Percentiles rank a stretch among this genome's conserved stretches.
phyloP scores from a whole-genome alignment of 2,797 vertebrate genomes.

The Lemur catta region DNA sequence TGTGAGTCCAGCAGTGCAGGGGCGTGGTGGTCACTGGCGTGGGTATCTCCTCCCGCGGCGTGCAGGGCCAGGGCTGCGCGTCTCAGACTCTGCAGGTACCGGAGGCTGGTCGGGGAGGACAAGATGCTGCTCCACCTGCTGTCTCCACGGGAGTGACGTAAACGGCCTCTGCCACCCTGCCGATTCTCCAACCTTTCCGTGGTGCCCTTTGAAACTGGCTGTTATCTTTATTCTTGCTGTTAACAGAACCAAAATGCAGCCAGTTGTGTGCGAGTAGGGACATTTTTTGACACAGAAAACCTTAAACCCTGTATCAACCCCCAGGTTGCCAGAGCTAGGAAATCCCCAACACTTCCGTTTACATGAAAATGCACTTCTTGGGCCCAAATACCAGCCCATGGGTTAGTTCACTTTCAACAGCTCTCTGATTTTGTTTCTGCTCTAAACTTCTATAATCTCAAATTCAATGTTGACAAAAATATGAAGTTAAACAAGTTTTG shows the following conservation, averaged over 20 bases:
- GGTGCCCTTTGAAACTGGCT: too few species aligned
- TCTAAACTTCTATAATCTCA: background rate
- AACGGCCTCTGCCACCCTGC: accelerated
- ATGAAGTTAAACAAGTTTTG: background rate
- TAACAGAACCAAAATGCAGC: background rate
- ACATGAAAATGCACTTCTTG: background rate
- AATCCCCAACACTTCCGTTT: background rate
- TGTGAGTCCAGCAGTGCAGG: background rate
- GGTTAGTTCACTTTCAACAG: background rate
- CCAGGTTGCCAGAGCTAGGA: background rate
- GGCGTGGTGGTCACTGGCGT: background rate
- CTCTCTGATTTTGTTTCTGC: background rate
- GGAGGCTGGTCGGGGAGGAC: too few species aligned
- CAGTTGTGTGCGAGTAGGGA: accelerated
- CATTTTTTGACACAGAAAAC: background rate
- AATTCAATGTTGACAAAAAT: background rate
- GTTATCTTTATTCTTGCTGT: background rate
- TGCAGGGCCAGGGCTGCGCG: background rate
- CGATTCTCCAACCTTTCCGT: background rate
- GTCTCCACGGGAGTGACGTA: accelerated
- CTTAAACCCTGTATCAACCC: accelerated
- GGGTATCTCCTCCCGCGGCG: accelerated
- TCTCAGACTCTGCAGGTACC: background rate
- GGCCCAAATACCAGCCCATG: accelerated
- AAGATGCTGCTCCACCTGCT: too few species aligned